These are phyloP conservation scores for Acridotheres tristis DNA, from an alignment of 2,797 vertebrate species.

Conservation along the genomic window DNA sequence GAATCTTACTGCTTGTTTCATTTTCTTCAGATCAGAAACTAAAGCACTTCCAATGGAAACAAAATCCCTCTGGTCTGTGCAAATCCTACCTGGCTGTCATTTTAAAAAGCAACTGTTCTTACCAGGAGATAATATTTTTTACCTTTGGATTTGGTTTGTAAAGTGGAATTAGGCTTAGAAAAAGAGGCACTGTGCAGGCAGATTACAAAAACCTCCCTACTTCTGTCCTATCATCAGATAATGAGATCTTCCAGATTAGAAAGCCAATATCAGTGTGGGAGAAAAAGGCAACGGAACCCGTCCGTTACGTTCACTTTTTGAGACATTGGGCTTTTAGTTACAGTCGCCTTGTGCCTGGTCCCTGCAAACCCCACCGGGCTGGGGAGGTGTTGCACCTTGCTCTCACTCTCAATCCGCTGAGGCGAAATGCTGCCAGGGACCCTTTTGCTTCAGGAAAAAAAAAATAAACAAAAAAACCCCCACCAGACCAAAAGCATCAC, in stretches of 20 bases:
- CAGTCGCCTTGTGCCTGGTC: not conserved
- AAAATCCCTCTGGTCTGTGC: not conserved
- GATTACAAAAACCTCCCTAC: not conserved
- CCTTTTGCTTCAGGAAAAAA: not conserved
- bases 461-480: too few species aligned
- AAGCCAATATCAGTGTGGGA: not conserved
- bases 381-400: not conserved
- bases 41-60: not conserved
- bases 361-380: not conserved
- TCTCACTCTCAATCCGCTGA: accelerated
- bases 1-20: not conserved
- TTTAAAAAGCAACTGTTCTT: not conserved
- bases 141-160: slow-evolving; percentile 4
- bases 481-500: too few species aligned
- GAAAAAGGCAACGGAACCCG: not conserved
- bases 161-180: slow-evolving; percentile 9
- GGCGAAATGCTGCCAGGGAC: accelerated
- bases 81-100: not conserved
- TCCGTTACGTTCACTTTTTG: not conserved
- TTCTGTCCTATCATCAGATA: not conserved
- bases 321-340: not conserved
- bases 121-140: not conserved
- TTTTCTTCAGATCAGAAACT: not conserved
- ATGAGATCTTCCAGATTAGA: slow-evolving; percentile 40
- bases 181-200: not conserved